Evolutionary conservation across 1,140 invertebrate genomes (phyloP).

Genomic region (Spodoptera litura): DNA sequence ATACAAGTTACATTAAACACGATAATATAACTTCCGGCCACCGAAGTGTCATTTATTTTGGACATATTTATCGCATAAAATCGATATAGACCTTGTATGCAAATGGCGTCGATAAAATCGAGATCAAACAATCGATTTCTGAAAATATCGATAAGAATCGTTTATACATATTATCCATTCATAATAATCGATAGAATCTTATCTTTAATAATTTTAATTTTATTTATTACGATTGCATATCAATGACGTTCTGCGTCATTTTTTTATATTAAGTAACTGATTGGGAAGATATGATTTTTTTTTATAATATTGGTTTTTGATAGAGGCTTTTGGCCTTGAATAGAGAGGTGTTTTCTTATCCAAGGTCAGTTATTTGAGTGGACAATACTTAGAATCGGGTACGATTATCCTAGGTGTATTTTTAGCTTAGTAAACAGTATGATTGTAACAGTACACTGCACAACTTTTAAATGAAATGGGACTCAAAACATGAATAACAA

Average conservation of each 20-base stretch:
- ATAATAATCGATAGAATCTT: conserved; percentile 25
- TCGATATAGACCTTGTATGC: conserved; percentile 25
- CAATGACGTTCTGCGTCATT: not conserved
- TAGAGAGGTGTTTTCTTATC: too few relatives aligned
- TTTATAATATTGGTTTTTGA: not conserved
- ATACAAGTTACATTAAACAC: too few relatives aligned
- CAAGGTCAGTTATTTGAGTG: too few relatives aligned
- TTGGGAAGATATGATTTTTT: not conserved
- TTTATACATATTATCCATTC: conserved; percentile 1
- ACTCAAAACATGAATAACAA: too few relatives aligned
- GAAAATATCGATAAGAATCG: conserved; percentile 18
- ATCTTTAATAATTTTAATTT: conserved; percentile 1
- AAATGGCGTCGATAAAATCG: conserved; percentile 18
- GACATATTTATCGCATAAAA: not conserved
- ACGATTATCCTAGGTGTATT: too few relatives aligned
- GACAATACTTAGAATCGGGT: too few relatives aligned
- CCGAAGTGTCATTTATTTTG: not conserved
- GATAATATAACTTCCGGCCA: not conserved
- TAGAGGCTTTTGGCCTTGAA: too few relatives aligned
- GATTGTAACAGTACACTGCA: too few relatives aligned
- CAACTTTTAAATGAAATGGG: too few relatives aligned
- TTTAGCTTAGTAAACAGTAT: too few relatives aligned
- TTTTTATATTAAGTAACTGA: not conserved
- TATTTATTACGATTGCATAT: conserved; percentile 9
- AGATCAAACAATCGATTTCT: conserved; percentile 31